These are phyloP conservation scores for Equus quagga DNA, from an alignment of 2,113 vertebrate genomes.

Conservation along the genomic window DNA sequence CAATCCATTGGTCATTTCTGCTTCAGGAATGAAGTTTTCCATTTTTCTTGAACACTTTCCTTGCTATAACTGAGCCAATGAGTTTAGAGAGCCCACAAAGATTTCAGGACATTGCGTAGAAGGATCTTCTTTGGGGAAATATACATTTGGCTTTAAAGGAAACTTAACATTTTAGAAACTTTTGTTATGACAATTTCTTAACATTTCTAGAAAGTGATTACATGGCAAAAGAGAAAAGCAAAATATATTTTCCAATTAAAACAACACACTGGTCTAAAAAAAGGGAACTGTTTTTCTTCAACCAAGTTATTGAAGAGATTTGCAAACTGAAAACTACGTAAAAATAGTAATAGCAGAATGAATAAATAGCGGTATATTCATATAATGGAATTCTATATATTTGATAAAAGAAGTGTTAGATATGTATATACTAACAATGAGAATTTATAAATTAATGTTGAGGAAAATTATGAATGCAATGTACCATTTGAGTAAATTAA, in stretches of 20 bases:
- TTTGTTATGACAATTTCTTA: conserved; percentile 46
- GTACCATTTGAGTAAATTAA: not conserved
- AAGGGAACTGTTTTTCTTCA: not conserved
- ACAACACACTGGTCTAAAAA: not conserved
- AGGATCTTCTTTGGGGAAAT: not conserved
- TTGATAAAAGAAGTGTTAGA: not conserved
- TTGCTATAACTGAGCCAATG: conserved; percentile 3
- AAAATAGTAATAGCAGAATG: not conserved
- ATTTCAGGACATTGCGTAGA: not conserved
- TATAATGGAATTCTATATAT: not conserved
- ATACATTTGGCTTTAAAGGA: not conserved
- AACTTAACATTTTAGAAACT: not conserved
- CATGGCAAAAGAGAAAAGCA: not conserved
- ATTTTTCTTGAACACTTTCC: not conserved
- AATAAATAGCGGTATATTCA: not conserved
- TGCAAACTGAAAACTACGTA: not conserved
- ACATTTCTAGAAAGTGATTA: conserved; percentile 3
- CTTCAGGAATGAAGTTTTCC: not conserved
- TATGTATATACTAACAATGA: not conserved
- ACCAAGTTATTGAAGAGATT: not conserved
- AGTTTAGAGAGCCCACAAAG: not conserved
- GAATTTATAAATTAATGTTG: not conserved
- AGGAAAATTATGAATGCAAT: not conserved
- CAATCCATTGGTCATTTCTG: not conserved
- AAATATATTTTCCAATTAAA: not conserved